A percentile compares a stretch with the other conserved stretches of the same genome.
These are phyloP conservation scores for Cebidichthys violaceus DNA, from an alignment of 2,113 vertebrate genomes.

Conservation along the genomic window DNA sequence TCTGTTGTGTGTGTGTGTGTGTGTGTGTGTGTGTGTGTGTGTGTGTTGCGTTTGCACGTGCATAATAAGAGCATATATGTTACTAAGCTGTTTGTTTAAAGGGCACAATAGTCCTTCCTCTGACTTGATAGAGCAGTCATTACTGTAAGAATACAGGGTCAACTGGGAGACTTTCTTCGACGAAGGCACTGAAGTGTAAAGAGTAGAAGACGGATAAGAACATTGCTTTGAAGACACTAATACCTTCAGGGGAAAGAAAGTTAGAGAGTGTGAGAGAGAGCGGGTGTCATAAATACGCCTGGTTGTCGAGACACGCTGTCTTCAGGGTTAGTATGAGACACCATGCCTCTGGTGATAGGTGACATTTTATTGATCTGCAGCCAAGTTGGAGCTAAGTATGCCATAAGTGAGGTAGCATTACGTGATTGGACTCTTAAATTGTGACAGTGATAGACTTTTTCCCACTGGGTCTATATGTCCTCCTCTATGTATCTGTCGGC, in stretches of 20 bases:
- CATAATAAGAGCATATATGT: not conserved
- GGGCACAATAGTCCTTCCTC: constrained; percentile 1
- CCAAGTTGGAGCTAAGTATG: constrained; percentile 44
- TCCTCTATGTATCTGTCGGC: not conserved
- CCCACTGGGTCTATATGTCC: not conserved
- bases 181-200: constrained; percentile 11
- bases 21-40: constrained; percentile 8
- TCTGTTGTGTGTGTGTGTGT: constrained; percentile 1
- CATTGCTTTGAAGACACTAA: constrained; percentile 23
- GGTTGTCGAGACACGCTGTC: constrained; percentile 11
- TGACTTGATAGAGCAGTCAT: constrained; percentile 30
- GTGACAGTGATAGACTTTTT: constrained; percentile 22
- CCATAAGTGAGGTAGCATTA: constrained; percentile 32
- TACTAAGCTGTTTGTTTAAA: constrained; percentile 16
- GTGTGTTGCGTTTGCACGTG: not conserved
- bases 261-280: constrained; percentile 9
- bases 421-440: constrained; percentile 52
- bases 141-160: constrained; percentile 33
- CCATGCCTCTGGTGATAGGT: constrained; percentile 51
- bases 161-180: constrained; percentile 20
- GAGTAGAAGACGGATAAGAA: constrained; percentile 24
- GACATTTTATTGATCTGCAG: constrained; percentile 69
- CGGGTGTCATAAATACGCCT: constrained; percentile 25
- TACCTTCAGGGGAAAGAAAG: constrained; percentile 22
- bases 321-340: constrained; percentile 48